Evolutionary conservation across 2,113 vertebrate species (phyloP).

Genomic region (Pedetes capensis): DNA sequence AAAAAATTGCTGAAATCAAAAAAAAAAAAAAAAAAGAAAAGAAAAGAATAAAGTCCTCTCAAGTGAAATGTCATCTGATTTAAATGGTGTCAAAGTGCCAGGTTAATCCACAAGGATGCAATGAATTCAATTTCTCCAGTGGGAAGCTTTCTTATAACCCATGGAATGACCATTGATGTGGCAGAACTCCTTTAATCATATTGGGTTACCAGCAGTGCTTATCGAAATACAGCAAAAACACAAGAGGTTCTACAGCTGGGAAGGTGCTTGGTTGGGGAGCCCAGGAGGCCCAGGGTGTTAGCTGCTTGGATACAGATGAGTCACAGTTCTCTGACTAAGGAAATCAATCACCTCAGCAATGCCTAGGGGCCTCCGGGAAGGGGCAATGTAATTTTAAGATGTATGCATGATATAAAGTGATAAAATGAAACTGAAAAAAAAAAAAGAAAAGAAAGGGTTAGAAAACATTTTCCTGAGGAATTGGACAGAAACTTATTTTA

Average conservation of each 20-base stretch:
- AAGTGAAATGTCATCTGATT: conserved; percentile 39
- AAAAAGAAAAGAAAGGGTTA: no score
- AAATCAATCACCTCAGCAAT: conserved; percentile 39
- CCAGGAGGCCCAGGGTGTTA: background rate
- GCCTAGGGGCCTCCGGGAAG: background rate
- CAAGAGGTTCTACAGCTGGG: conserved; percentile 19
- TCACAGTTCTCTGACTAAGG: conserved; percentile 27
- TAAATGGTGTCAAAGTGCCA: background rate
- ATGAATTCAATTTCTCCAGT: background rate
- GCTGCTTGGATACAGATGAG: background rate
- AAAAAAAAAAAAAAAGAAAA: no score
- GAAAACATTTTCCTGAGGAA: background rate
- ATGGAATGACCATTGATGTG: background rate
- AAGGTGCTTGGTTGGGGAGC: background rate
- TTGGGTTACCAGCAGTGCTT: background rate
- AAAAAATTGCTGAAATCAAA: no score
- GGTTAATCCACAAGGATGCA: background rate
- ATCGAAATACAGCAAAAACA: conserved; percentile 9
- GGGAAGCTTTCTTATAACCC: conserved; percentile 1
- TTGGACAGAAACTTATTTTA: background rate
- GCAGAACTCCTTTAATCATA: background rate
- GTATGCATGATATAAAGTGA: conserved; percentile 37
- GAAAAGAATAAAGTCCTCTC: conserved; percentile 39
- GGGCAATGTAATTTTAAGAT: conserved; percentile 43
- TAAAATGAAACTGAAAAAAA: conserved; percentile 48